Conservation (phyloP, 2,888 invertebrate genomes). For the Neelides folsomi region DNA sequence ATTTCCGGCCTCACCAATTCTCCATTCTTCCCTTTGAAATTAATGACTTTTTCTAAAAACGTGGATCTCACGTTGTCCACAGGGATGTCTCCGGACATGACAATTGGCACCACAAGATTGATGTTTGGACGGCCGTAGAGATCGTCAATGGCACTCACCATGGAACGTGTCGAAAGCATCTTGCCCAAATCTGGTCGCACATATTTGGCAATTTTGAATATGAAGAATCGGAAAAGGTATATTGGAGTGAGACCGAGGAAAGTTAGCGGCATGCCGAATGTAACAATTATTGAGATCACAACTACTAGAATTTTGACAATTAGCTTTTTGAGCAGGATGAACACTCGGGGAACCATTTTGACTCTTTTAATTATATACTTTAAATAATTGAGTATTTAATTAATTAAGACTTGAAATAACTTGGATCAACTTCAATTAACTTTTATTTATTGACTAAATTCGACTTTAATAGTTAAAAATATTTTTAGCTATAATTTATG, state of each 20-base stretch:
- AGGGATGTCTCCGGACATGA: conserved; percentile 6
- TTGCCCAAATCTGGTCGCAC: conserved; percentile 10
- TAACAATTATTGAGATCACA: conserved; percentile 2
- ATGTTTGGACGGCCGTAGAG: neutral
- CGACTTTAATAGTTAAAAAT: no score
- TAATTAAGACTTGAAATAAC: no score
- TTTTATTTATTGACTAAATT: no score
- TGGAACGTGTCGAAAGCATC: conserved; percentile 9
- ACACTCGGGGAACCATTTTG: no score
- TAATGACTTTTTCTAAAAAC: conserved; percentile 7
- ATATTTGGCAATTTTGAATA: neutral
- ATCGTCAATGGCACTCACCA: conserved; percentile 8
- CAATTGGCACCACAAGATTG: conserved; percentile 6
- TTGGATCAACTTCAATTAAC: no score
- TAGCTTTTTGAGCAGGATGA: no score
- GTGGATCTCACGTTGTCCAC: neutral
- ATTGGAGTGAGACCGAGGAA: conserved; percentile 5
- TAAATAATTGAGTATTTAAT: no score
- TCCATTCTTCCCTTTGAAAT: conserved; percentile 1
- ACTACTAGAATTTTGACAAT: conserved; percentile 4
- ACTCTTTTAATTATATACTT: no score
- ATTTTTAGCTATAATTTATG: no score
- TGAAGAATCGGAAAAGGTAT: conserved; percentile 6
- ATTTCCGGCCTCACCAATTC: conserved; percentile 6
- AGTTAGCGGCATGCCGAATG: conserved; percentile 7